Base-by-base conservation (phyloP, 2,888 invertebrate species). In the Euphydryas editha region DNA sequence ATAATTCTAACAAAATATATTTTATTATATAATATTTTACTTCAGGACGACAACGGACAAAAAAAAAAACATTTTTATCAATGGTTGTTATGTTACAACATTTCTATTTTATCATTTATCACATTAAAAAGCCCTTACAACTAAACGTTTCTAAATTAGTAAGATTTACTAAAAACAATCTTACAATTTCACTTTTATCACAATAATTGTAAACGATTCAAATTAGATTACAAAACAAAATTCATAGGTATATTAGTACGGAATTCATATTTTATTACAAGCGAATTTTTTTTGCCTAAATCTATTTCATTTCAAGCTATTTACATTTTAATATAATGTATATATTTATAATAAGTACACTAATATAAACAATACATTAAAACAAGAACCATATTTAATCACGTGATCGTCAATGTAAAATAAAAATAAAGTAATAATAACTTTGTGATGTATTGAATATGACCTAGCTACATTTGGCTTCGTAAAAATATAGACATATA, bases 101-200 rank as follows among this genome's bases (percentile, higher is more conserved):
- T 54, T 55, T 59, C 42, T 36, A 42, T 65, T 57, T 61, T 59
- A 21, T 57, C 56, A 30, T 36, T 42, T 66, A 65, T 62, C 62
- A 68, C 65, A 66, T 65, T 59, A 49, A 47, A 39, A 62, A 21
- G 24, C 24, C 18, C 61, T 64, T 64, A 68, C 8, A 65, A 68
- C 65, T 68, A 68, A 68, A 39, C 20, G 21, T 20, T 39, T 59
- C n/a, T 42, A 51, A 58, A 58, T 54, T 17, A 17, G 30, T 36
- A 36, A 24, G n/a, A 30, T 61, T 49, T 51, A 57, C 21, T 47
- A 47, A 61, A 30, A 58, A 63, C 39, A 66, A 57, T 17, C 44
- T 49, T 58, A 59, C 55, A 59, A 62, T 59, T 37, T 64, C 47
- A 47, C 56, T 46, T 44, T 21, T 57, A 66, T 60, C 62, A 69